Evolutionary conservation across 2,113 vertebrate species (phyloP), one percentile per base, ranked within the genome.

Genomic region (Meles meles): DNA sequence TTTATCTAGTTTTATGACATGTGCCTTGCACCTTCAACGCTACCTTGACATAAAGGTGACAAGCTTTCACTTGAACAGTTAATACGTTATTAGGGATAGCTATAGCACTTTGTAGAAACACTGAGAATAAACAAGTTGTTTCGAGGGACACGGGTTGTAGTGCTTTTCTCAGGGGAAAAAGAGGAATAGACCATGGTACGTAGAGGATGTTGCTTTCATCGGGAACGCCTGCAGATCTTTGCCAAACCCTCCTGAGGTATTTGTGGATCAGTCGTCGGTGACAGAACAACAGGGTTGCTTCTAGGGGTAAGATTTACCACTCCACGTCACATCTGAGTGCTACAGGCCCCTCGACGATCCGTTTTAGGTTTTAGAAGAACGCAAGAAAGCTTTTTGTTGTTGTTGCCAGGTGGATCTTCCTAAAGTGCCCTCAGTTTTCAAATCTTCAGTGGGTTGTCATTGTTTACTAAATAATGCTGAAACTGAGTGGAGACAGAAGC

Each of bases 121-220:
- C 29, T 65, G 61, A 96, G 94, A 86, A 97, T 96, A 97, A 98
- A 98, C 94, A 90, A 93, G 98, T 96, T 97, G 59, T 98, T 98
- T 97, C 96, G 88, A 97, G 97, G 97, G 97, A 95, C 93, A 93
- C 91, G 95, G 95, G 84, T 97, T 97, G 77, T 90, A 96, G 90
- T 25, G 69, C 69, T 72, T 39, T 71, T 72, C 69, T 25, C 72
- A 7, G 72, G 72, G 39, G 23, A 77, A 77, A 77, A 47, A 10
- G 74, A 47, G 74, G 47, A 31, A 18, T 42, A 77, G 74, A 17
- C 7, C 42, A 5, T 47, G 7, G 42, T 31, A 27, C 4, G 4
- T 77, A 31, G 27, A 77, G 44, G 42, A 47, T 55, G 27, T 29
- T 83, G 72, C 14, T 39, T 15, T 72, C 47, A 49, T 59, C 47